Evolutionary conservation across 2,113 vertebrate species (phyloP).

Genomic region (Microcebus griseorufus): DNA sequence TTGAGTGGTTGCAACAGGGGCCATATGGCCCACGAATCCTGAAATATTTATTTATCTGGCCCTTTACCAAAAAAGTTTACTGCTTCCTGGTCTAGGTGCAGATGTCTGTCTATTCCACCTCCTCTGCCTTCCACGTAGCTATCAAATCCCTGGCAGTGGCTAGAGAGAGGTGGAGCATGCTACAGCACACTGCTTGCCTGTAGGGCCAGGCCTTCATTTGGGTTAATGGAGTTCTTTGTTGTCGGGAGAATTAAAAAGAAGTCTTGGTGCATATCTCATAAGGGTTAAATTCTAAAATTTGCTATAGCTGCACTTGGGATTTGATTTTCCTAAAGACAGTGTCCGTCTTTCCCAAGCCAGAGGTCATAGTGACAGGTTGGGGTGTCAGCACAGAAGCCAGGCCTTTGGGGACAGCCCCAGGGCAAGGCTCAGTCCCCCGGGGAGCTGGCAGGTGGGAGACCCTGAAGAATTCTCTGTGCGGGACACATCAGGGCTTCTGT

Average conservation of each 20-base stretch:
- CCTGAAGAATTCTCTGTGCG: not conserved
- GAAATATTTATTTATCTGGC: not conserved
- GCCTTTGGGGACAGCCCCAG: not conserved
- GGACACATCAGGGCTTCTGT: not conserved
- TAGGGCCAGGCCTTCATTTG: not conserved
- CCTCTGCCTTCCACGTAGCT: not conserved
- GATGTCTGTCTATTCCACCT: not conserved
- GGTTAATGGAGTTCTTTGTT: not conserved
- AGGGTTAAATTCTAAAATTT: not conserved
- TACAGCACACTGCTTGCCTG: not conserved
- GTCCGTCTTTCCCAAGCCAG: not conserved
- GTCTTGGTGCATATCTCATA: not conserved
- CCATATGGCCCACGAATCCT: not conserved
- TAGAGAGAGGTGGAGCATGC: not conserved
- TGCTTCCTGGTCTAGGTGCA: not conserved
- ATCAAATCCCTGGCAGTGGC: not conserved
- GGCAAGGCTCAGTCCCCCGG: fast-evolving
- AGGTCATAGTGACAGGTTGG: not conserved
- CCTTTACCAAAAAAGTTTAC: not conserved
- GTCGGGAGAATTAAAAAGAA: not conserved
- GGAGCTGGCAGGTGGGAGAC: no score
- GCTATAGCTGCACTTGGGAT: not conserved
- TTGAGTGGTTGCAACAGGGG: not conserved
- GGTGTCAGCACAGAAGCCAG: not conserved
- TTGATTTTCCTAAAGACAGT: not conserved